Evolutionary conservation across 1,140 invertebrate genomes (phyloP).

Genomic region (Drosophila suzukii): DNA sequence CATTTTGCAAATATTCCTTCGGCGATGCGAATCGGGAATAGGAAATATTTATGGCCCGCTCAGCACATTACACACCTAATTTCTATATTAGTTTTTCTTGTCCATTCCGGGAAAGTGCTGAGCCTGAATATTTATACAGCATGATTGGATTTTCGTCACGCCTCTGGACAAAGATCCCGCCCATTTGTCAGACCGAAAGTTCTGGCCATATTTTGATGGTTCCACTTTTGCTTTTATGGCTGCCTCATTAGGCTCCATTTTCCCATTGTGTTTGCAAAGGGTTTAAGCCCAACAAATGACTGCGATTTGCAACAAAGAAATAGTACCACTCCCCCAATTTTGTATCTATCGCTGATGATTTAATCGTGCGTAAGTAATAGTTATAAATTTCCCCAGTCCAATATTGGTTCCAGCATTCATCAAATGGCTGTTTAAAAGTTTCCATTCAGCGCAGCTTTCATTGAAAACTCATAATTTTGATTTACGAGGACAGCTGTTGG

Average conservation of each 20-base stretch:
- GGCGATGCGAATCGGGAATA: conserved; percentile 45
- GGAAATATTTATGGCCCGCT: conserved; percentile 75
- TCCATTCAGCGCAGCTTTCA: conserved; percentile 54
- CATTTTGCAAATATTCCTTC: conserved; percentile 77
- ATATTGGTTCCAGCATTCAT: conserved; percentile 33
- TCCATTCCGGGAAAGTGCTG: conserved; percentile 18
- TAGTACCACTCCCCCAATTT: conserved; percentile 8
- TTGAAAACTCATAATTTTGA: conserved; percentile 75
- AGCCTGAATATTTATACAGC: conserved; percentile 61
- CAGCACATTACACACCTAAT: conserved; percentile 83
- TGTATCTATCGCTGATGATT: conserved; percentile 42
- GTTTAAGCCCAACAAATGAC: conserved; percentile 72
- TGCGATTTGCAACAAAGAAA: conserved; percentile 53
- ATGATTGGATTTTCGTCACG: conserved; percentile 81
- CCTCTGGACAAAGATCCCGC: conserved; percentile 40
- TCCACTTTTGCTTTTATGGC: conserved; percentile 52
- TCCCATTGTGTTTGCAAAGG: conserved; percentile 63
- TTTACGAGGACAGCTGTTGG: conserved; percentile 71
- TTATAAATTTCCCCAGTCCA: conserved; percentile 67
- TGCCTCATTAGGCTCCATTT: conserved; percentile 56
- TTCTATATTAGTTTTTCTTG: conserved; percentile 77
- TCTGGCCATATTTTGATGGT: conserved; percentile 58
- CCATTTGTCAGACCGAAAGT: conserved; percentile 48
- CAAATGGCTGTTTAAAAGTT: conserved; percentile 45
- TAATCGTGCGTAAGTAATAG: conserved; percentile 78